Base-by-base conservation (phyloP, 2,888 invertebrate genomes). In the Spilarctia lutea region DNA sequence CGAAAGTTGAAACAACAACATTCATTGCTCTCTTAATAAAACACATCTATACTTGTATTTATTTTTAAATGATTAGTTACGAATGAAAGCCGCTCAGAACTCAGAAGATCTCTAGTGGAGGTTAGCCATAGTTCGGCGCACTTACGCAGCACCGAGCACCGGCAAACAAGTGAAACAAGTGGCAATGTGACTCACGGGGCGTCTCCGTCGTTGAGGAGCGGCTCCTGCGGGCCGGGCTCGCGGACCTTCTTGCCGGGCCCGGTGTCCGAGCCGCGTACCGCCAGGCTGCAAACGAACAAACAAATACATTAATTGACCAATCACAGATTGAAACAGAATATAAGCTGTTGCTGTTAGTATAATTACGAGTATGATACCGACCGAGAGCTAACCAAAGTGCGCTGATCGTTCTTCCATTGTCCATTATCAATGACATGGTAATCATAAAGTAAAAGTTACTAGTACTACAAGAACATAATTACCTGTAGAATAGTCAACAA, bases 201-300 rank as follows among this genome's bases (percentile, higher is more conserved):
- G 88, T 97, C 97, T 82, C 97, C 96, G 91, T 97, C 97, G 90
- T 96, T 96, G 89, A 97, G 96, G 90, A 97, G 96, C 86, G 96
- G 93, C 94, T 97, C 97, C 85, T 96, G 96, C 89, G 96, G 96
- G 86, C 96, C 97, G 82, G 97, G 96, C 93, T 97, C 97, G 79
- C 90, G 90, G 83, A 92, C 91, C 93, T 97, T 97, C 95, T 97
- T 97, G 91, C 96, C 97, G 91, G 96, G 97, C 88, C 97, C 97
- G 93, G 96, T 96, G 92, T 97, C 97, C 87, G 97, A 97, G 86
- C 96, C 97, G 92, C 97, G 97, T 91, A 97, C 97, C 93, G 97
- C 97, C 95, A 97, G 96, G 95, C 97, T 97, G 96, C 87, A 96
- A 79, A 68, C 71, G 69, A 52, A 35, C 42, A 69, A 68, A 95